Evolutionary conservation across 2,113 vertebrate species (phyloP).

Genomic region (Hylia prasina): DNA sequence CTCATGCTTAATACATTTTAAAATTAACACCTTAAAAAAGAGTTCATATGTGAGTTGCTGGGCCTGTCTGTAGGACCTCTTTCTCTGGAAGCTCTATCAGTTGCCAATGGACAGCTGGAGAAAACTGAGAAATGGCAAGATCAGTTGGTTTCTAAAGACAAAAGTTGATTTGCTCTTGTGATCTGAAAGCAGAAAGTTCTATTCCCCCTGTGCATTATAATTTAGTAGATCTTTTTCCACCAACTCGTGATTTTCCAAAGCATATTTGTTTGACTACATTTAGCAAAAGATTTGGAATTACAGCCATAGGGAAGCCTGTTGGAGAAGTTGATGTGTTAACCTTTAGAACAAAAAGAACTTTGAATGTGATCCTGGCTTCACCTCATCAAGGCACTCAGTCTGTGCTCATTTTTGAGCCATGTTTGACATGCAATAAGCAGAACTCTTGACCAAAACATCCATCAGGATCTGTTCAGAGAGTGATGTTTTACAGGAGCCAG

Average conservation of each 20-base stretch:
- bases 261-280: neutral
- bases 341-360: neutral
- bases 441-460: neutral
- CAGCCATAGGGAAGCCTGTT: neutral
- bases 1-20: neutral
- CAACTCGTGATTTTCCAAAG: neutral
- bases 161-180: neutral
- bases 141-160: neutral
- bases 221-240: neutral
- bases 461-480: neutral
- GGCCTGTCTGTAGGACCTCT: neutral
- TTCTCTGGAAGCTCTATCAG: neutral
- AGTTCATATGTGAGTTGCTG: neutral
- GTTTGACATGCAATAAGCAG: neutral
- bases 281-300: constrained; percentile 6
- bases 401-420: neutral
- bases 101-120: neutral
- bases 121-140: neutral
- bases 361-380: neutral
- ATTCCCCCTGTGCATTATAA: neutral
- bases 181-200: neutral
- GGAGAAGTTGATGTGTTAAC: neutral
- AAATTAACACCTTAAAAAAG: neutral
- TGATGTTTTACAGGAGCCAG: constrained; percentile 10
- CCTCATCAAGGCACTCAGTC: neutral